Evolutionary conservation across 2,797 vertebrate genomes (phyloP).

Genomic region (Gobionotothen gibberifrons): DNA sequence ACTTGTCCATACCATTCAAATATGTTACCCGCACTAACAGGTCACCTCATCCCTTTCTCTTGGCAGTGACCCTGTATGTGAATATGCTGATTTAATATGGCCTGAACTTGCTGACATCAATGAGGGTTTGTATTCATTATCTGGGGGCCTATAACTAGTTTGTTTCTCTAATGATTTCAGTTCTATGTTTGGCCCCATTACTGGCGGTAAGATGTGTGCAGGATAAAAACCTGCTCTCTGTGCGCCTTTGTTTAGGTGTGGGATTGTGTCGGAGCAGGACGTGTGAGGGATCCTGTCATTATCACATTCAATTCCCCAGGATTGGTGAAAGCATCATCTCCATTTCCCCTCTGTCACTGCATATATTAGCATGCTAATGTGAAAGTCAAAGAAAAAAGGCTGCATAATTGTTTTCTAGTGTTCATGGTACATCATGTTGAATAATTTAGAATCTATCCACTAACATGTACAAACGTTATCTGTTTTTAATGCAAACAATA

Average conservation of each 20-base stretch:
- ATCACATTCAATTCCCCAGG: constrained; percentile 48
- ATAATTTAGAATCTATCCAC: constrained; percentile 18
- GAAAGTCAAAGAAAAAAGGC: constrained; percentile 55
- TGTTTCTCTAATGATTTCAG: constrained; percentile 52
- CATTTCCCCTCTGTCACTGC: constrained; percentile 27
- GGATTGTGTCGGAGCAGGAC: constrained; percentile 28
- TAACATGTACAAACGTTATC: background rate
- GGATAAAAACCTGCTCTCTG: constrained; percentile 39
- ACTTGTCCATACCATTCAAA: constrained; percentile 6
- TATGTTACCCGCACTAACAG: constrained; percentile 12
- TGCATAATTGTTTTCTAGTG: constrained; percentile 28
- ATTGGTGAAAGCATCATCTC: constrained; percentile 46
- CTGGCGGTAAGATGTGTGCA: constrained; percentile 37
- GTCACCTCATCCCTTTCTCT: constrained; percentile 9
- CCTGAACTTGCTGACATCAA: constrained; percentile 49
- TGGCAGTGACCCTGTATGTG: constrained; percentile 9
- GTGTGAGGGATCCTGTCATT: constrained; percentile 57
- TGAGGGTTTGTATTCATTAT: constrained; percentile 54
- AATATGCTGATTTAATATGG: constrained; percentile 34
- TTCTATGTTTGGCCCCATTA: constrained; percentile 39
- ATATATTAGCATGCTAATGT: constrained; percentile 65
- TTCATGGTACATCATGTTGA: constrained; percentile 11
- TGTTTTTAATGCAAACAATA: background rate
- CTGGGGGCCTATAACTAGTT: background rate
- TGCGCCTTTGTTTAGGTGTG: constrained; percentile 39